Conservation (phyloP, 2,797 vertebrate species). For the Enteromius viviparus region DNA sequence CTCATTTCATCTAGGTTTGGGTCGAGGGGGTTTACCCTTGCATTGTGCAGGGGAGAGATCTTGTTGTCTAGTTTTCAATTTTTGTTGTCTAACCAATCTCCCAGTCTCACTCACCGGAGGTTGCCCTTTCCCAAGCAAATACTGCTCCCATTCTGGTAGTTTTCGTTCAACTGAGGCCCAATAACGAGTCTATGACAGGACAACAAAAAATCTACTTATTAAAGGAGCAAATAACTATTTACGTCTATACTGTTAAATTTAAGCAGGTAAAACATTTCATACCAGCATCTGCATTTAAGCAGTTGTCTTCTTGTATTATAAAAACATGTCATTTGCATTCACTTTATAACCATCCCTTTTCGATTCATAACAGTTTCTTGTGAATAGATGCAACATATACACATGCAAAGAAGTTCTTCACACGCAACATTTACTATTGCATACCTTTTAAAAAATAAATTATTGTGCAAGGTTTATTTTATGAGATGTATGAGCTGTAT, state of each 20-base stretch:
- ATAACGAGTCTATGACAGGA: slow-evolving; percentile 77
- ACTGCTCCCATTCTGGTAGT: slow-evolving; percentile 85
- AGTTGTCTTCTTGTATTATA: not conserved
- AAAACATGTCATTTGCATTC: not conserved
- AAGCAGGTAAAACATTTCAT: not conserved
- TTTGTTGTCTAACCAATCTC: slow-evolving; percentile 63
- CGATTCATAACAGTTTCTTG: not conserved
- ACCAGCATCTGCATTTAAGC: not conserved
- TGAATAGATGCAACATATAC: not conserved
- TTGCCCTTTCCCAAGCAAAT: slow-evolving; percentile 83
- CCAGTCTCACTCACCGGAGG: slow-evolving; percentile 70
- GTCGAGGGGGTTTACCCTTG: slow-evolving; percentile 67
- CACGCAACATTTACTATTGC: not conserved
- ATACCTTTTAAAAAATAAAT: not conserved
- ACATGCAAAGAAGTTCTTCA: slow-evolving; percentile 11
- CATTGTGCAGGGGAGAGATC: slow-evolving; percentile 52
- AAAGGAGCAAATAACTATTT: not conserved
- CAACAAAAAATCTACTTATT: not conserved
- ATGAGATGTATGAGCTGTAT: not conserved
- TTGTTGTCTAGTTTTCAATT: slow-evolving; percentile 54
- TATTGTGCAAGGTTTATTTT: not conserved
- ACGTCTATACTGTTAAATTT: not conserved
- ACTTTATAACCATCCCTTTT: not conserved
- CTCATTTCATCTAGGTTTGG: slow-evolving; percentile 45
- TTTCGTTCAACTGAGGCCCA: slow-evolving; percentile 86